Conservation (phyloP, 2,113 vertebrate species). For the Nesospiza acunhae region DNA sequence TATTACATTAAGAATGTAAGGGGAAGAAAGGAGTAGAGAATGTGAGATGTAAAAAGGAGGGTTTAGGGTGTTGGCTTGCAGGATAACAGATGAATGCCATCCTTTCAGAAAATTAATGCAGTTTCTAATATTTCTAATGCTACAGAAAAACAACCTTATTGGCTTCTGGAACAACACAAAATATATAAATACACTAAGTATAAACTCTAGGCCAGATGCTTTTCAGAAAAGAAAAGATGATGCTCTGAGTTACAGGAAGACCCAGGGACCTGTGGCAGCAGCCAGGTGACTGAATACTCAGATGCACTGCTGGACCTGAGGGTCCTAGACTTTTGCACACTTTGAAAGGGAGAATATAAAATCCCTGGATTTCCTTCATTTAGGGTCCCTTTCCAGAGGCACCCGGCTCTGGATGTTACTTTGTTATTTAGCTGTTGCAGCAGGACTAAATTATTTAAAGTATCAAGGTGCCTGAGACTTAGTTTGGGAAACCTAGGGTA, state of each 20-base stretch:
- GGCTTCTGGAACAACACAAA: neutral
- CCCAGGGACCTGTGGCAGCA: neutral
- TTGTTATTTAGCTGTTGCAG: neutral
- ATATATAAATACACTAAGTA: neutral
- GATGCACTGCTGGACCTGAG: neutral
- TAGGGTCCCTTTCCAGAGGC: neutral
- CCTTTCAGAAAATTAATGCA: neutral
- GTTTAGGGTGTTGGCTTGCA: neutral
- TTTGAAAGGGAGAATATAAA: neutral
- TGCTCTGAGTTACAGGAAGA: neutral
- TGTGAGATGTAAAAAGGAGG: neutral
- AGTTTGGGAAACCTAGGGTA: neutral
- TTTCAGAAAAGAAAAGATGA: neutral
- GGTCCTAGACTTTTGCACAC: neutral
- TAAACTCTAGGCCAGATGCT: neutral
- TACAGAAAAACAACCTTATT: neutral
- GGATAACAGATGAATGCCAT: neutral
- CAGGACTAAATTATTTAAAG: neutral
- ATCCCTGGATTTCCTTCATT: neutral
- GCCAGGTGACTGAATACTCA: fast-evolving
- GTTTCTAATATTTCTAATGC: neutral
- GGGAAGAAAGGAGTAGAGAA: neutral
- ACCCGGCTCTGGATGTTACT: neutral
- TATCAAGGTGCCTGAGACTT: fast-evolving
- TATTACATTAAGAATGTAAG: neutral